Conservation (phyloP, 2,797 vertebrate species). For the Picus viridis region DNA sequence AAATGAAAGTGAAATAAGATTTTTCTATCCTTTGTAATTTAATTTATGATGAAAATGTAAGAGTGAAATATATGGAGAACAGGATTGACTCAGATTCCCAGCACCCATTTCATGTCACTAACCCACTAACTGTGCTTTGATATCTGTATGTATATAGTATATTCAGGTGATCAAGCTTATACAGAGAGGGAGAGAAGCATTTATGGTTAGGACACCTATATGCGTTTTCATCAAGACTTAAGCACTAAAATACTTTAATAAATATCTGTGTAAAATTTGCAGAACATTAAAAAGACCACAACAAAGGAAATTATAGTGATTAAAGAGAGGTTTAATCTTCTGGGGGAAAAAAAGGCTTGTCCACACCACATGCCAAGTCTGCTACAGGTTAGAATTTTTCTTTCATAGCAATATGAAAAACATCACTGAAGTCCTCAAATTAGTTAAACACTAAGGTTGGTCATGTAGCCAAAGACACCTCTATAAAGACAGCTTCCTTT, state of each 20-base stretch:
- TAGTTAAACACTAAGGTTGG: not conserved
- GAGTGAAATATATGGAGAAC: not conserved
- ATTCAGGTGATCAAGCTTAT: not conserved
- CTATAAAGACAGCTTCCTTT: not conserved
- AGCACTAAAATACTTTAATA: not conserved
- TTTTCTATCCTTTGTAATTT: not conserved
- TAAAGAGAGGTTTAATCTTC: conserved; percentile 10
- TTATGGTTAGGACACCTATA: not conserved
- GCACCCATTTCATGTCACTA: not conserved
- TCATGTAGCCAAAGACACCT: not conserved
- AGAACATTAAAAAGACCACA: conserved; percentile 45
- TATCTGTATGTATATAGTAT: not conserved
- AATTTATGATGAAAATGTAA: not conserved
- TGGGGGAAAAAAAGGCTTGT: not conserved
- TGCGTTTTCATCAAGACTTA: conserved; percentile 4
- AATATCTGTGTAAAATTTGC: not conserved
- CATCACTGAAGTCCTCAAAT: not conserved
- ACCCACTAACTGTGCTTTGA: not conserved
- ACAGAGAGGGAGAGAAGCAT: not conserved
- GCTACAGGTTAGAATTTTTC: not conserved
- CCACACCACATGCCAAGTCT: not conserved
- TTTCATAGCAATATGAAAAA: not conserved
- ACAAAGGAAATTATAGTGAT: conserved; percentile 21
- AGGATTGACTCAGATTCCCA: not conserved
- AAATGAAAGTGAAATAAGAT: not conserved